Percentiles rank a stretch among this genome's conserved stretches.
These are phyloP conservation scores for Drosophila nigrodunni DNA, from an alignment of 1,140 invertebrate genomes.

Conservation along the genomic window DNA sequence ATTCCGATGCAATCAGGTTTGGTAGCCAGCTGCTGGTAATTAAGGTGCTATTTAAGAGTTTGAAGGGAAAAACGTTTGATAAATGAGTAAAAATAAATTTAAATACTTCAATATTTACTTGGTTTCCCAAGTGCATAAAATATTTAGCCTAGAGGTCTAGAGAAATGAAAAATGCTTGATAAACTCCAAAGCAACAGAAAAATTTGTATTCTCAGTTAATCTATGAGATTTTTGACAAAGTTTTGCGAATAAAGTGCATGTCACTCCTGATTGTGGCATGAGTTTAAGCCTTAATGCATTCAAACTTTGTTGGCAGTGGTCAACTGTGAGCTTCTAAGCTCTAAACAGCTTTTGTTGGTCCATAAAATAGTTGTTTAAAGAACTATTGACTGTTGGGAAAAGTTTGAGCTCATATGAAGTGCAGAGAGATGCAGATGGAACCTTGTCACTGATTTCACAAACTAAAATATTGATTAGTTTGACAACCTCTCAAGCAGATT, in stretches of 20 bases:
- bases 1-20: neutral
- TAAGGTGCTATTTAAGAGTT: too few species aligned
- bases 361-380: slow-evolving; percentile 1
- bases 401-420: neutral
- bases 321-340: neutral
- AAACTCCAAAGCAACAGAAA: neutral
- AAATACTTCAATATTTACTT: too few species aligned
- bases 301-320: slow-evolving; percentile 8
- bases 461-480: slow-evolving; percentile 1
- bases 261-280: slow-evolving; percentile 63
- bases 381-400: slow-evolving; percentile 2
- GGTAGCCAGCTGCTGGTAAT: neutral
- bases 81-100: too few species aligned
- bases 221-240: slow-evolving; percentile 57
- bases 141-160: too few species aligned
- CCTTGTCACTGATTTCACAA: neutral
- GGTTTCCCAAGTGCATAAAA: too few species aligned
- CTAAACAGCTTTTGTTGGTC: slow-evolving; percentile 1
- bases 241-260: slow-evolving; percentile 62
- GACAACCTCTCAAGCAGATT: neutral
- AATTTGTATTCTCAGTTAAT: slow-evolving; percentile 30
- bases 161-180: too few species aligned
- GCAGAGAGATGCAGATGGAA: neutral
- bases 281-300: slow-evolving; percentile 20
- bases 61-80: too few species aligned